Evolutionary conservation across 2,113 vertebrate species (phyloP).

Genomic region (Hoplias malabaricus): DNA sequence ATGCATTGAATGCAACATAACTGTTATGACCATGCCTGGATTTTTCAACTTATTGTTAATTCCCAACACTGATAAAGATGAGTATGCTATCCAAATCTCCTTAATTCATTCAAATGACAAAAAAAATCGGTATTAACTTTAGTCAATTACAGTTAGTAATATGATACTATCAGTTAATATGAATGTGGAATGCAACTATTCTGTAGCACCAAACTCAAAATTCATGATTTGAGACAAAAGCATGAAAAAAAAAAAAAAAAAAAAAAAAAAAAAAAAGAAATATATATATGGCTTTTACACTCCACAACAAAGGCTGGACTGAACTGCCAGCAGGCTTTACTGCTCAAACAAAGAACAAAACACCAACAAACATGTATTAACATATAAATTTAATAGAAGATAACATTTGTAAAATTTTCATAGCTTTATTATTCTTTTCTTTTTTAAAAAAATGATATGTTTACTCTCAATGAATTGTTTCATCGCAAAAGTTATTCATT

Average conservation of each 20-base stretch:
- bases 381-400: slow-evolving; percentile 59
- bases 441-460: slow-evolving; percentile 60
- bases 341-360: slow-evolving; percentile 27
- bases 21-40: slow-evolving; percentile 4
- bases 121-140: slow-evolving; percentile 20
- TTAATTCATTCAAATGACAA: slow-evolving; percentile 2
- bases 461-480: slow-evolving; percentile 65
- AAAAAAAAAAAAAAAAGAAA: too few relatives aligned
- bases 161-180: neutral
- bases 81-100: neutral
- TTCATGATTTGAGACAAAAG: slow-evolving; percentile 48
- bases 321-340: slow-evolving; percentile 11
- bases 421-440: slow-evolving; percentile 55
- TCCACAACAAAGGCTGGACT: slow-evolving; percentile 52
- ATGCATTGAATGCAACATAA: slow-evolving; percentile 44
- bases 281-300: slow-evolving; percentile 72
- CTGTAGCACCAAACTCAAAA: slow-evolving; percentile 51
- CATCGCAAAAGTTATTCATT: slow-evolving; percentile 58
- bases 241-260: slow-evolving; percentile 55
- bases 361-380: slow-evolving; percentile 55
- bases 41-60: neutral
- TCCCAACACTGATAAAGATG: neutral
- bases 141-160: neutral
- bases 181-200: slow-evolving; percentile 39
- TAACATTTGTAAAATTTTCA: slow-evolving; percentile 62